Conservation (phyloP, 2,113 vertebrate genomes). For the Daboia siamensis region DNA sequence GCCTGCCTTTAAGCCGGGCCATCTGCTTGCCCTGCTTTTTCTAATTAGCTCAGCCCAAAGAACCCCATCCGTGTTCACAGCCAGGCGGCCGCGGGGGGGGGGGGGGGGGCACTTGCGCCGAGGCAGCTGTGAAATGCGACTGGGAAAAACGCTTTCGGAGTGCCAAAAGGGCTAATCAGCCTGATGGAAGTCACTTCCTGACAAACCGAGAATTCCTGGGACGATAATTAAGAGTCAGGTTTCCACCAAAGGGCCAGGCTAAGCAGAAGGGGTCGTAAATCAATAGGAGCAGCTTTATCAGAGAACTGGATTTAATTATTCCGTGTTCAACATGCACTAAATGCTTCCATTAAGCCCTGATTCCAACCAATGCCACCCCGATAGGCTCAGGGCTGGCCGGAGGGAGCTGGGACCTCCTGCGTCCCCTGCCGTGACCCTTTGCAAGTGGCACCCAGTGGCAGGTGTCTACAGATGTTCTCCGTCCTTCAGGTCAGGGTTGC, state of each 20-base stretch:
- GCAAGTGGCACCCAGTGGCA: background rate
- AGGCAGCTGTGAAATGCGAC: constrained; percentile 72
- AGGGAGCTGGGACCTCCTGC: background rate
- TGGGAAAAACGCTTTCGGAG: constrained; percentile 55
- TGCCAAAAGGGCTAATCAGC: constrained; percentile 66
- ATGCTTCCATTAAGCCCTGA: constrained; percentile 50
- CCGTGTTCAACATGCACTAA: constrained; percentile 70
- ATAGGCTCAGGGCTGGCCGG: background rate
- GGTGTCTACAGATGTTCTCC: background rate
- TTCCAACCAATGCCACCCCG: constrained; percentile 53
- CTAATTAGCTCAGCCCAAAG: background rate
- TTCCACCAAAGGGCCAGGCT: constrained; percentile 69
- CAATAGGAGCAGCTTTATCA: constrained; percentile 76
- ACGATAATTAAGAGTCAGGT: constrained; percentile 78
- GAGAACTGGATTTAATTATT: constrained; percentile 77
- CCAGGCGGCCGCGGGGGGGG: constrained; percentile 28
- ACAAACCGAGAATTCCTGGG: constrained; percentile 68
- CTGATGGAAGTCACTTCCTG: constrained; percentile 73
- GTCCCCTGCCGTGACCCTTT: background rate
- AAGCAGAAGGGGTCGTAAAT: constrained; percentile 77
- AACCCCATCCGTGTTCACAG: background rate
- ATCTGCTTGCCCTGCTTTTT: background rate
- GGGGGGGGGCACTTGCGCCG: constrained; percentile 17
- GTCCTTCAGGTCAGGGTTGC: too few species aligned
- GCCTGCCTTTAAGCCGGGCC: background rate